phyloP scores from a whole-genome alignment of 2,888 invertebrate species.

The Homarus gammarus region DNA sequence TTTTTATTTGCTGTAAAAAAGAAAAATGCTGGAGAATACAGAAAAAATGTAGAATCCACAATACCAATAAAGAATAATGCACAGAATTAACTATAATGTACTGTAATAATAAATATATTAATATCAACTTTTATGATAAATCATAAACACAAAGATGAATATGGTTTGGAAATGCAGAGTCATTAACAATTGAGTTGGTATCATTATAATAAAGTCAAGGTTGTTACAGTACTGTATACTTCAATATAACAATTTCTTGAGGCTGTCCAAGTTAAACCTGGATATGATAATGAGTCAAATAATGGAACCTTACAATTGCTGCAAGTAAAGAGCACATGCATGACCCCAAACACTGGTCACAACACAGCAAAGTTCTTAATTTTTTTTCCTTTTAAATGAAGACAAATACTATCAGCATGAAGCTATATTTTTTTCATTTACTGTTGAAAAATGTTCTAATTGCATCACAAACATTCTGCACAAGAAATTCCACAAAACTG shows the following conservation, averaged over 20 bases:
- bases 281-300: neutral
- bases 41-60: neutral
- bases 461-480: too few species aligned
- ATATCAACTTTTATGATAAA: constrained; percentile 15
- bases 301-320: neutral
- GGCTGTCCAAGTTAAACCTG: too few species aligned
- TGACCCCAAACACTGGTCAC: neutral
- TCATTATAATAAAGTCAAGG: neutral
- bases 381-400: too few species aligned
- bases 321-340: neutral
- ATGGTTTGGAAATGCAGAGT: neutral
- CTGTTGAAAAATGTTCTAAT: too few species aligned
- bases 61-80: too few species aligned
- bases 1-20: neutral
- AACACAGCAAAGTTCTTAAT: neutral
- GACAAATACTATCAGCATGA: too few species aligned
- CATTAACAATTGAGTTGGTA: neutral
- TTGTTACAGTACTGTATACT: neutral
- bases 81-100: neutral
- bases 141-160: constrained; percentile 14
- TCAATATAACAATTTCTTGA: too few species aligned
- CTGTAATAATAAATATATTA: constrained; percentile 25
- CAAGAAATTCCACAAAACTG: too few species aligned
- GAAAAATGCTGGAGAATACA: neutral
- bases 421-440: too few species aligned